These are phyloP conservation scores for Dryobota labecula DNA, from an alignment of 2,888 invertebrate genomes.

Conservation along the genomic window DNA sequence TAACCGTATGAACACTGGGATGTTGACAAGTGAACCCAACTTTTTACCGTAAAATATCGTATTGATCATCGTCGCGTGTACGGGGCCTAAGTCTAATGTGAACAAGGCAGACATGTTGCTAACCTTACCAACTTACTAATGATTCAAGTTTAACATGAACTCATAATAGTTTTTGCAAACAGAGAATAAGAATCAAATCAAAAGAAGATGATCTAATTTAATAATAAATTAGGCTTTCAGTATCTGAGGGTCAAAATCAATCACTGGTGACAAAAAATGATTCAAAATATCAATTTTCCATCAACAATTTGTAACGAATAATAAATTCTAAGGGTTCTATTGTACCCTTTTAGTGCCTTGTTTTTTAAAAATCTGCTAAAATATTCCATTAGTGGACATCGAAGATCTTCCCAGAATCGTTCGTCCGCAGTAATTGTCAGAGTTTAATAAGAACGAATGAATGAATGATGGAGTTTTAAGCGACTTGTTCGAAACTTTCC, in stretches of 20 bases:
- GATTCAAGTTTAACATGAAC: too few relatives aligned
- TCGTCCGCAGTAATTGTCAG: conserved; percentile 60
- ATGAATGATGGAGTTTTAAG: conserved; percentile 68
- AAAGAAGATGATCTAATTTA: not conserved
- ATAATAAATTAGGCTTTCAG: not conserved
- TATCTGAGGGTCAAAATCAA: not conserved
- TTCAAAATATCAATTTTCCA: not conserved
- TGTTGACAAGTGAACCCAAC: too few relatives aligned
- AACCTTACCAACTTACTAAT: too few relatives aligned
- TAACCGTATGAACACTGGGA: too few relatives aligned
- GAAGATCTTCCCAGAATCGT: conserved; percentile 45
- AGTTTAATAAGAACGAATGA: conserved; percentile 67
- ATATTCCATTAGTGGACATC: conserved; percentile 61
- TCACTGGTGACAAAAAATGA: not conserved
- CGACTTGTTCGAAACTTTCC: conserved; percentile 64
- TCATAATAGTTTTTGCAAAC: too few relatives aligned
- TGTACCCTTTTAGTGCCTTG: conserved; percentile 38
- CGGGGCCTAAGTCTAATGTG: too few relatives aligned
- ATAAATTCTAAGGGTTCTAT: conserved; percentile 18
- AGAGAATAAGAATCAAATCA: too few relatives aligned
- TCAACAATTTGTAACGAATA: conserved; percentile 6
- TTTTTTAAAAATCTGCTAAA: conserved; percentile 46
- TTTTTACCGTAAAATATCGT: too few relatives aligned
- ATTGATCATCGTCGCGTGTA: too few relatives aligned
- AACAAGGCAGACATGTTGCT: too few relatives aligned